A percentile compares a stretch with the other conserved stretches of the same genome.
These are phyloP conservation scores for Cataglyphis cursor DNA, from an alignment of 2,888 invertebrate genomes.

Conservation along the genomic window DNA sequence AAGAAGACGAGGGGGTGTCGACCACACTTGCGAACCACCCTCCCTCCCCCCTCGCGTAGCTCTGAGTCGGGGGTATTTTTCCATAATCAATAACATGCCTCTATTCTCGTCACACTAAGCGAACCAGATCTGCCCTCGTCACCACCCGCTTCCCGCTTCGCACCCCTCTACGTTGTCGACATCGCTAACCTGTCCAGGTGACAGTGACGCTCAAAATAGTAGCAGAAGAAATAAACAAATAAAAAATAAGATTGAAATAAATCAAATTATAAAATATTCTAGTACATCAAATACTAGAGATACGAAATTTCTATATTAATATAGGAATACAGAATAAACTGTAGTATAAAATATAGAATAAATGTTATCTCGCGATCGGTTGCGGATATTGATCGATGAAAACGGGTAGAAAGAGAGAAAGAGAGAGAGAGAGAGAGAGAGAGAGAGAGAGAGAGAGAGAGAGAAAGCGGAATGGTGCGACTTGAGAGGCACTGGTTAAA, in stretches of 20 bases:
- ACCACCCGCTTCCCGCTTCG: constrained; percentile 62
- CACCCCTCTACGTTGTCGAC: constrained; percentile 74
- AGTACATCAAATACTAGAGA: background rate
- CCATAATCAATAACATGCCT: constrained; percentile 85
- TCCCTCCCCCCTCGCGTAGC: constrained; percentile 70
- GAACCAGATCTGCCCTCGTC: constrained; percentile 78
- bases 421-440: too few species aligned
- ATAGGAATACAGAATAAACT: background rate
- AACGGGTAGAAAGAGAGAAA: background rate
- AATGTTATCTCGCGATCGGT: background rate
- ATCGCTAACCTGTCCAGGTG: constrained; percentile 82
- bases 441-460: too few species aligned
- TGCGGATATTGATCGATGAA: background rate
- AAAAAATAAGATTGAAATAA: background rate
- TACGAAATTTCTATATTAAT: background rate
- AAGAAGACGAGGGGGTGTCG: constrained; percentile 76
- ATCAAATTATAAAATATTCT: background rate
- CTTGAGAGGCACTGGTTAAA: constrained; percentile 81
- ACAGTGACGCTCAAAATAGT: constrained; percentile 79
- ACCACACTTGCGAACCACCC: constrained; percentile 65
- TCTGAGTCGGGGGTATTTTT: constrained; percentile 83
- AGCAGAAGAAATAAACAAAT: background rate
- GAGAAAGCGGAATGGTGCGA: background rate
- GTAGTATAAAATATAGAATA: background rate
- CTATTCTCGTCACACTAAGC: constrained; percentile 85